A percentile compares a stretch with the other conserved stretches of the same genome.
Evolutionary conservation across 2,797 vertebrate species (phyloP).

Genomic region (Crypturellus tataupa): DNA sequence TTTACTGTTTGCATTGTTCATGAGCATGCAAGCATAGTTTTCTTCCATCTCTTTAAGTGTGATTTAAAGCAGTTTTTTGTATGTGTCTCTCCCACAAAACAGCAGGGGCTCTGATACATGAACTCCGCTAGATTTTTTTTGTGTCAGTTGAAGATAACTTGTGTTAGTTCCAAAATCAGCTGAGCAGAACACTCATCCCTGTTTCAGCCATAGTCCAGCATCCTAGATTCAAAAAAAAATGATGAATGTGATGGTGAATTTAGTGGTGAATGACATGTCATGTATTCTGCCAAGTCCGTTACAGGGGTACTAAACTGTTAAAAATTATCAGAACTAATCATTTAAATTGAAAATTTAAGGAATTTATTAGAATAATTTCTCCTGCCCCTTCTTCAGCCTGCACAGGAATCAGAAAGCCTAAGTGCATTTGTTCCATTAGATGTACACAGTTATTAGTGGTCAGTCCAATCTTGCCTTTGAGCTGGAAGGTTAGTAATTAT

Average conservation of each 20-base stretch:
- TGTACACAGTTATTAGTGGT: not conserved
- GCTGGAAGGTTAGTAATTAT: not conserved
- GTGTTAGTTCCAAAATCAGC: not conserved
- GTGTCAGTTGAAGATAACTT: not conserved
- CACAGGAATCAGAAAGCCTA: not conserved
- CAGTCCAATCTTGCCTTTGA: not conserved
- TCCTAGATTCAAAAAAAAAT: not conserved
- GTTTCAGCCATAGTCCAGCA: not conserved
- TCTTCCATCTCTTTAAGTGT: not conserved
- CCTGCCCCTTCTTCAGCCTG: not conserved
- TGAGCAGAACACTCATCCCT: not conserved
- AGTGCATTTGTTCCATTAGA: not conserved
- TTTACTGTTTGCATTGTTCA: not conserved
- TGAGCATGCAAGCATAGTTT: not conserved
- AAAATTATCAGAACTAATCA: not conserved
- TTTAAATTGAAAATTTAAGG: not conserved
- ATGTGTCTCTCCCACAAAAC: not conserved
- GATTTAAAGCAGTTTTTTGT: not conserved
- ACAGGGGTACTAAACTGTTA: not conserved
- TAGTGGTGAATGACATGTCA: not conserved
- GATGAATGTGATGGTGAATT: not conserved
- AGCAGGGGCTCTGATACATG: not conserved
- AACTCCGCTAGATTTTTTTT: not conserved
- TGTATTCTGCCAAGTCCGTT: not conserved
- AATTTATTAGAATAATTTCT: not conserved